phyloP scores from a whole-genome alignment of 2,113 vertebrate species.

The Clarias batrachus region DNA sequence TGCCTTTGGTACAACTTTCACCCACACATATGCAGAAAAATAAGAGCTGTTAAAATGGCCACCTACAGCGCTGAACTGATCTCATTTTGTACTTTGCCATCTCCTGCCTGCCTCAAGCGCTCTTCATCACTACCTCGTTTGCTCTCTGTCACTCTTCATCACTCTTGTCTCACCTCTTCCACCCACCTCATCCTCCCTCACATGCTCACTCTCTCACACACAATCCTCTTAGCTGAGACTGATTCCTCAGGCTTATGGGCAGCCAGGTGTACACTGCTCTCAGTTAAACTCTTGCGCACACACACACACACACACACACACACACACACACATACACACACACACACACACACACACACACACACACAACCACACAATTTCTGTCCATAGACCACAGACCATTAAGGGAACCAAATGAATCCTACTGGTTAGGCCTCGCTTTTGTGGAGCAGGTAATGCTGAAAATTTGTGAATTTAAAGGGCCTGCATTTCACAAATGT shows the following conservation, averaged over 20 bases:
- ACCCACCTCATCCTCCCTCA: conserved; percentile 2
- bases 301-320: not conserved
- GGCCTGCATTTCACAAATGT: not conserved
- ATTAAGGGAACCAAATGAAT: conserved; percentile 27
- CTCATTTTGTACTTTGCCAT: conserved; percentile 14
- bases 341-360: not conserved
- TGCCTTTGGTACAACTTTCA: not conserved
- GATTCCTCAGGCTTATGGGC: conserved; percentile 32
- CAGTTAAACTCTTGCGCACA: conserved; percentile 25
- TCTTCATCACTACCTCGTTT: conserved; percentile 22
- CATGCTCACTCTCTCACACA: conserved; percentile 5
- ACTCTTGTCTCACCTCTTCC: conserved; percentile 13
- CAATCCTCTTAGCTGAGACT: conserved; percentile 22
- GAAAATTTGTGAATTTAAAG: not conserved
- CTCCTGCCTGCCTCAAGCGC: conserved; percentile 3
- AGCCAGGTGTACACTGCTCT: conserved; percentile 37
- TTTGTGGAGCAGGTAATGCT: conserved; percentile 32
- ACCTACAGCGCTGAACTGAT: conserved; percentile 17
- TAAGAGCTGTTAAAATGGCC: conserved; percentile 10
- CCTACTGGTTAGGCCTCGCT: not conserved
- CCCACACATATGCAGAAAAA: not conserved
- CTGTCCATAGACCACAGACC: not conserved
- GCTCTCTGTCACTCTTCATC: conserved; percentile 13
- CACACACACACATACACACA: conserved; percentile 2
- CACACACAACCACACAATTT: conserved; percentile 1